Evolutionary conservation across 2,113 vertebrate genomes (phyloP), one percentile per base, ranked within the genome.

Genomic region (Polypterus bichir): DNA sequence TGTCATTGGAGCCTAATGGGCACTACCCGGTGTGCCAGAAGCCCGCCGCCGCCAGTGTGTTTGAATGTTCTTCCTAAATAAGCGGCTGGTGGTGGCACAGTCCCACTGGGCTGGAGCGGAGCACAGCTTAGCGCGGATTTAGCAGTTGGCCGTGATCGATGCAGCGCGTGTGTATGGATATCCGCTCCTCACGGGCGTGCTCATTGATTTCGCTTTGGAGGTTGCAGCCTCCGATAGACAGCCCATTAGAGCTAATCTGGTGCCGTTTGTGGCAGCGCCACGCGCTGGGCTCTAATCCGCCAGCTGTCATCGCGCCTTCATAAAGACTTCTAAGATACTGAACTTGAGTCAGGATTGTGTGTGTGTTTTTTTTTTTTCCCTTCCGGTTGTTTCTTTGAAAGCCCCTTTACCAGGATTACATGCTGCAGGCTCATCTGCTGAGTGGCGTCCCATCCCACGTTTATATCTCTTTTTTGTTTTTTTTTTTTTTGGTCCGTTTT

Each of bases 221-320:
- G 67, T 68, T 66, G 46, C 66, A 69, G 73, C 66, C 54, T 55
- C 44, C 61, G 70, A 72, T 68, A 73, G 73, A 63, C 67, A 75
- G 70, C 69, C 70, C 74, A 70, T 76, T 78, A 64, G 68, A 70
- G 72, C 76, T 80, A 78, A 81, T 80, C 74, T 76, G 46, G 47
- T 61, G 66, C 75, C 74, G 73, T 74, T 66, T 72, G 66, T 27
- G 27, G 27, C 27, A 27, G 66, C 71, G 66, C 60, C 66, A 66
- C 68, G 70, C 65, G 66, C 72, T 61, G 70, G 75, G 66, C 74
- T 70, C 66, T 79, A 78, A 82, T 81, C 74, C 74, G 65, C 60
- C 68, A 77, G 70, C 77, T 79, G 78, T 79, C 80, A 79, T 69
- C 74, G 70, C 65, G 68, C 63, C 74, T 72, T 71, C 70, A 71